Evolutionary conservation across 2,113 vertebrate genomes (phyloP), one percentile per base, ranked within the genome.

Genomic region (Mustela lutreola): DNA sequence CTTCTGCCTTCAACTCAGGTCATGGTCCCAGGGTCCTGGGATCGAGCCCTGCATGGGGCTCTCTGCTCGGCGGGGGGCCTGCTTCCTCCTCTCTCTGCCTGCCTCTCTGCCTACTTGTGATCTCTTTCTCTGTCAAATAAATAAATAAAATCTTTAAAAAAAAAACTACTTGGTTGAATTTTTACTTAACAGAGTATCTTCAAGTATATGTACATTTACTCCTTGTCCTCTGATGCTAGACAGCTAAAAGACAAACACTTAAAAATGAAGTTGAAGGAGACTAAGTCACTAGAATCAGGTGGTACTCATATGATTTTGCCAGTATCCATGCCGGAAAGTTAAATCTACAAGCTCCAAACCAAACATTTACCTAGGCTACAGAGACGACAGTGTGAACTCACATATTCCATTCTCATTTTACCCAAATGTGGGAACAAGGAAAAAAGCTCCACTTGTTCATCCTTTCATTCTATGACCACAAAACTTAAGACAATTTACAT

Each of bases 181-280:
- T 76, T 31, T 78, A 78, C 39, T 78, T 48, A 78, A 78, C 42
- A 95, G 22, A 76, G n/a, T 21, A 81, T 42, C 45, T 45, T 78
- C 50, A 87, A 89, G 50, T 78, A 71, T 11, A 81, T 0, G 9
- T 56, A 97, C n/a, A 84, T 62, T 93, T 82, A 92, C 11, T 78
- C 78, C 71, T 82, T 82, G 36, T 92, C 33, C 93, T 89, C 60
- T 89, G 39, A 97, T 60, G 58, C 2, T 94, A 19, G 33, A 96
- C 21, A 94, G 39, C 91, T 94, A 33, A 65, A 94, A 94, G 45
- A 65, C 21, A 94, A 78, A 91, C 83, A 97, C 33, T 71, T 42
- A 42, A 91, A 97, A 95, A 83, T 33, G 70, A 95, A 73, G 58
- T 3, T 76, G 15, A 96, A 75, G 11, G 28, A 67, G n/a, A 85